Conservation (phyloP, 2,888 invertebrate species). For the Barypeithes pellucidus region DNA sequence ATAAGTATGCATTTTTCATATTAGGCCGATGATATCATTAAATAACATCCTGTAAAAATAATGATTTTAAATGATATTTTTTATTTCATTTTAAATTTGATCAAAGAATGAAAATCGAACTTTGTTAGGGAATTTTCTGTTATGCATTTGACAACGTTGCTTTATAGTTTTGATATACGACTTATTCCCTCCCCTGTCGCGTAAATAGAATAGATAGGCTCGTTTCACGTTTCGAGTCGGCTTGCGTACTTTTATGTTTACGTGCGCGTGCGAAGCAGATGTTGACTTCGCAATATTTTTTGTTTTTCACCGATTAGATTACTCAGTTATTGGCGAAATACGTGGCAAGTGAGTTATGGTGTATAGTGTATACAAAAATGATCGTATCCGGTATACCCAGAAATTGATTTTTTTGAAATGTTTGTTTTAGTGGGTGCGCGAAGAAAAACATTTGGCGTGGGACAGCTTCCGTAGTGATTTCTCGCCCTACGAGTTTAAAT, state of each 20-base stretch:
- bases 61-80: too few relatives aligned
- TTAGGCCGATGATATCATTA: too few relatives aligned
- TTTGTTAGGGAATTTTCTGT: constrained; percentile 8
- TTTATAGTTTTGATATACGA: constrained; percentile 3
- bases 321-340: constrained; percentile 27
- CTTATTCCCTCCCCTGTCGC: constrained; percentile 24
- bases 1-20: too few relatives aligned
- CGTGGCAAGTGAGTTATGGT: constrained; percentile 14
- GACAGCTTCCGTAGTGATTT: not conserved
- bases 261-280: constrained; percentile 31
- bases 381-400: constrained; percentile 3
- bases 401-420: not conserved
- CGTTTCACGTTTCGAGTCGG: constrained; percentile 7
- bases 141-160: constrained; percentile 34
- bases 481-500: not conserved
- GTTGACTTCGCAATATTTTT: constrained; percentile 41
- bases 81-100: too few relatives aligned
- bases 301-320: constrained; percentile 23
- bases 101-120: too few relatives aligned
- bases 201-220: constrained; percentile 24
- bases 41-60: too few relatives aligned
- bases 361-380: not conserved
- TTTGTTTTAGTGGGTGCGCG: not conserved
- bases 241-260: constrained; percentile 26
- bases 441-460: not conserved